Evolutionary conservation across 2,888 invertebrate genomes (phyloP).

Genomic region (Nasonovia ribisnigri): DNA sequence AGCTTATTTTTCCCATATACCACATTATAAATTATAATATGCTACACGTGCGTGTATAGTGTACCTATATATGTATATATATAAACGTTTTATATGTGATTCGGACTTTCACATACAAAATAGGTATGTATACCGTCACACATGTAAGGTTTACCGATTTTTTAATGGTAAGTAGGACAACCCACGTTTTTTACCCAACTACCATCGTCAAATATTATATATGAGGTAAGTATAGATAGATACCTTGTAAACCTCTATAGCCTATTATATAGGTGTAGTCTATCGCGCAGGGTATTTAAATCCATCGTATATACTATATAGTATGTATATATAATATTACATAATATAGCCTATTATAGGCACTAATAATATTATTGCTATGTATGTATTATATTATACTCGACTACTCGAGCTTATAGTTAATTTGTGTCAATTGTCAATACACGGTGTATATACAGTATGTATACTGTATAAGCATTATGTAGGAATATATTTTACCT

Average conservation of each 20-base stretch:
- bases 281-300: background rate
- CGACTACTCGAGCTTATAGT: background rate
- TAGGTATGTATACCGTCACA: background rate
- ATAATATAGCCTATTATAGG: background rate
- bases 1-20: background rate
- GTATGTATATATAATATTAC: background rate
- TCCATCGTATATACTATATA: background rate
- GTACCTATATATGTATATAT: background rate
- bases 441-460: no score
- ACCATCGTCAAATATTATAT: background rate
- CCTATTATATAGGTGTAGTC: background rate
- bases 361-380: background rate
- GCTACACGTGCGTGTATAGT: no score
- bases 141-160: constrained; percentile 1
- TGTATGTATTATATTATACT: background rate
- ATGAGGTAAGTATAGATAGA: background rate
- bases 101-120: constrained; percentile 30
- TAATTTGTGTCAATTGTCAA: background rate
- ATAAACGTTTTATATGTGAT: background rate
- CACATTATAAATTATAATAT: background rate
- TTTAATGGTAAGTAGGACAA: constrained; percentile 45
- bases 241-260: background rate
- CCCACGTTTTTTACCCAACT: background rate
- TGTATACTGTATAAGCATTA: no score
- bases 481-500: background rate